Evolutionary conservation across 2,797 vertebrate species (phyloP).

Genomic region (Gymnopithys bicolor): DNA sequence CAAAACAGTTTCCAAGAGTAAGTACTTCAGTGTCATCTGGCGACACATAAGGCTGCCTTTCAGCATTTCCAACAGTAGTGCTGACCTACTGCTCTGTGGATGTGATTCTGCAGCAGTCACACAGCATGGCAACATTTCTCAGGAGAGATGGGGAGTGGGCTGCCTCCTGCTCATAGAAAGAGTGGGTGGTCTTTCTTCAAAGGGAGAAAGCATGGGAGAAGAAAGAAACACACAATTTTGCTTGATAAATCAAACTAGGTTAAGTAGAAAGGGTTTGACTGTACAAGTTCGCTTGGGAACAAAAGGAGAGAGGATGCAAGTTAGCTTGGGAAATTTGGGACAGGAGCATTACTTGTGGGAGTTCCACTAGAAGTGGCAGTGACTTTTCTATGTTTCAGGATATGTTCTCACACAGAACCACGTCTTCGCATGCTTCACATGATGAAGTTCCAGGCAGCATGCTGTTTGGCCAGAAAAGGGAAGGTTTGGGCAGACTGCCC

Average conservation of each 20-base stretch:
- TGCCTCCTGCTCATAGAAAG: neutral
- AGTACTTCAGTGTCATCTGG: neutral
- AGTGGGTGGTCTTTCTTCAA: neutral
- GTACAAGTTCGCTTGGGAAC: neutral
- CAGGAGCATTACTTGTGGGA: neutral
- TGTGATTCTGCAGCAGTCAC: neutral
- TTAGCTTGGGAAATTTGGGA: neutral
- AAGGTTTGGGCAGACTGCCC: neutral
- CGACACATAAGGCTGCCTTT: neutral
- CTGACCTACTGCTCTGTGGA: neutral
- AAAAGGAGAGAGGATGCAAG: neutral
- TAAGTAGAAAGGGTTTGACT: neutral
- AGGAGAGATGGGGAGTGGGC: accelerated
- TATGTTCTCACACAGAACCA: neutral
- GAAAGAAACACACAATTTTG: neutral
- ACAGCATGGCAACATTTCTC: neutral
- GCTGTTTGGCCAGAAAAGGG: neutral
- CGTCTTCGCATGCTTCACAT: neutral
- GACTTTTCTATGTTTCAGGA: neutral
- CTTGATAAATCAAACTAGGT: neutral
- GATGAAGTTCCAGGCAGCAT: neutral
- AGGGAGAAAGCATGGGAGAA: neutral
- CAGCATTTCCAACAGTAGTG: neutral
- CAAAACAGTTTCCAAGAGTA: conserved; percentile 19
- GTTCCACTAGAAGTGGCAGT: neutral